phyloP scores from a whole-genome alignment of 2,888 invertebrate species.

The Xanthostigma xanthostigma region DNA sequence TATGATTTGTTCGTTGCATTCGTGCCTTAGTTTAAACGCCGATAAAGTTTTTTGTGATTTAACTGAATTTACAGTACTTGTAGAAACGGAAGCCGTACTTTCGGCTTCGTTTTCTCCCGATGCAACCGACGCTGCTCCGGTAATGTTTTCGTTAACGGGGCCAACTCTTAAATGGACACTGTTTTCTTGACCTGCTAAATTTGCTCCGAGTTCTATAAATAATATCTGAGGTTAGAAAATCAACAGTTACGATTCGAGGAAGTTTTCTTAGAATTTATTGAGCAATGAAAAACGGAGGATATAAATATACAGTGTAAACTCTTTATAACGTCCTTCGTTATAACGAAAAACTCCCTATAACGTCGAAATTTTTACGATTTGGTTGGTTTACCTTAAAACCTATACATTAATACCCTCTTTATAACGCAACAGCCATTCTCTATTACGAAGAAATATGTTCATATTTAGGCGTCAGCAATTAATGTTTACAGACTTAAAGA shows the following conservation, averaged over 20 bases:
- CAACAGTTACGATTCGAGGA: not conserved
- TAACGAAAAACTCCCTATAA: no score
- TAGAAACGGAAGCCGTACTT: slow-evolving; percentile 44
- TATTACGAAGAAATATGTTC: no score
- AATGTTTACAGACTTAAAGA: no score
- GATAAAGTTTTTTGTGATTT: slow-evolving; percentile 38
- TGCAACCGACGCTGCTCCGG: slow-evolving; percentile 23
- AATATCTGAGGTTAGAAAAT: slow-evolving; percentile 3
- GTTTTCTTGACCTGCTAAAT: slow-evolving; percentile 54
- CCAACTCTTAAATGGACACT: not conserved
- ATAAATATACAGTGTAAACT: no score
- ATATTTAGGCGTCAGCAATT: no score
- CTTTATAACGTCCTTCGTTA: no score
- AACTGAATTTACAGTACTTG: slow-evolving; percentile 44
- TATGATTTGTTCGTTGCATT: slow-evolving; percentile 32
- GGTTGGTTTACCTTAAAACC: no score
- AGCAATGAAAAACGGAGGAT: not conserved
- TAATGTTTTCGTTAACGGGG: slow-evolving; percentile 21
- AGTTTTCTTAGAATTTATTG: not conserved
- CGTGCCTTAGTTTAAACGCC: slow-evolving; percentile 23
- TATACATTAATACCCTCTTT: no score
- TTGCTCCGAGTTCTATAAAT: slow-evolving; percentile 64
- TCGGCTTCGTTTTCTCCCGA: slow-evolving; percentile 12
- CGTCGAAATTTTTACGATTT: no score
- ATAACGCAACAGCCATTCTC: no score